These are phyloP conservation scores for Chaitophorus viminalis DNA, from an alignment of 2,888 invertebrate genomes.

Conservation along the genomic window DNA sequence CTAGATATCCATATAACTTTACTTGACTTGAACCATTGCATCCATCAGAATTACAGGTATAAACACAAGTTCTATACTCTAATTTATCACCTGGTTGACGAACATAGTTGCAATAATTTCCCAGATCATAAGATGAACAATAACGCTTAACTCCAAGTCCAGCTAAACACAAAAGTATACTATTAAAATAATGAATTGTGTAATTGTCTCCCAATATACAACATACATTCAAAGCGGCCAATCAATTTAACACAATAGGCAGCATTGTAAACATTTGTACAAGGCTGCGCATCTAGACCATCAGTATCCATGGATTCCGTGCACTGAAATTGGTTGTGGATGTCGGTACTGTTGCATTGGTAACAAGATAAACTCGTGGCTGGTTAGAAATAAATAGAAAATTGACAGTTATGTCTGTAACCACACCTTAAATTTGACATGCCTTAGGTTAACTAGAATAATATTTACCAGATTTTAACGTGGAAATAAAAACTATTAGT, in stretches of 20 bases:
- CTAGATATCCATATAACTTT: constrained; percentile 63
- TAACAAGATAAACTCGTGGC: constrained; percentile 82
- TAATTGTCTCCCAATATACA: not conserved
- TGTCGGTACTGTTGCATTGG: constrained; percentile 87
- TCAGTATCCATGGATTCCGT: constrained; percentile 79
- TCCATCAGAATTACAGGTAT: constrained; percentile 83
- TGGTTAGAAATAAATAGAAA: constrained; percentile 67
- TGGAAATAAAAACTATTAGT: not conserved
- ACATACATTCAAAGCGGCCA: constrained; percentile 86
- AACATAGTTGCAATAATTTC: constrained; percentile 90
- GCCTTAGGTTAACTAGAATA: not conserved
- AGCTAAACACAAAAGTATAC: constrained; percentile 71
- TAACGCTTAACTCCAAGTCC: constrained; percentile 88
- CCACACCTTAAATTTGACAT: constrained; percentile 35
- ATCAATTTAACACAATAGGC: constrained; percentile 92
- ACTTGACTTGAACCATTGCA: constrained; percentile 75
- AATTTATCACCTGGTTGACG: constrained; percentile 84
- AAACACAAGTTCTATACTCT: constrained; percentile 87
- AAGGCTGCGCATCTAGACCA: constrained; percentile 75
- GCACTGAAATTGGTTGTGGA: constrained; percentile 82
- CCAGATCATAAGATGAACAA: constrained; percentile 86
- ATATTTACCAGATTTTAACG: constrained; percentile 22
- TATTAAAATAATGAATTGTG: not conserved
- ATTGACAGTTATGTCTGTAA: not conserved
- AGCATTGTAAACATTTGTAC: constrained; percentile 84